Percentiles rank a stretch among this genome's conserved stretches.
Conservation (phyloP, 2,797 vertebrate species). For the Poliocrania exsul region DNA sequence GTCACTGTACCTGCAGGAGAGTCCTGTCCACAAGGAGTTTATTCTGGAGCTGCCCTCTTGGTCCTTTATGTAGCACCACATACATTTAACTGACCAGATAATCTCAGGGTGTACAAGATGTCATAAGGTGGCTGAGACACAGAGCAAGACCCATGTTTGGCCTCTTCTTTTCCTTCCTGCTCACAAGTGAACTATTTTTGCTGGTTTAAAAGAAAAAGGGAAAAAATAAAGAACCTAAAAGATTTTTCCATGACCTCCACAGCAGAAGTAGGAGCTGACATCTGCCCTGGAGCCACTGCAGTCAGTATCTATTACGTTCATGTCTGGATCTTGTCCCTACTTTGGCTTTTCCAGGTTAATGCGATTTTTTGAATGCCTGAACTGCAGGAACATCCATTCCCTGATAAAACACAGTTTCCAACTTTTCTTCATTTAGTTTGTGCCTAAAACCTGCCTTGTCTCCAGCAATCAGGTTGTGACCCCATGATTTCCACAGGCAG, state of each 20-base stretch:
- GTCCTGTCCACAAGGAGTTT: not conserved
- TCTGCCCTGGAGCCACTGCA: constrained; percentile 5
- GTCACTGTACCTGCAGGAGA: not conserved
- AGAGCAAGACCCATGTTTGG: not conserved
- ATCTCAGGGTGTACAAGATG: not conserved
- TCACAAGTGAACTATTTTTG: not conserved
- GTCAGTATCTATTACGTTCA: not conserved
- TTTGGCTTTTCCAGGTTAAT: constrained; percentile 61
- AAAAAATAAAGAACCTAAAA: not conserved
- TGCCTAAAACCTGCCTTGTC: not conserved
- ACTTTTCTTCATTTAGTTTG: not conserved
- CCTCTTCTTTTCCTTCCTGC: not conserved
- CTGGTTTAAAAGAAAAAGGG: not conserved
- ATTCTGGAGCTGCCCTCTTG: not conserved
- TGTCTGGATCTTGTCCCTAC: constrained; percentile 35
- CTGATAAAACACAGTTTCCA: constrained; percentile 4
- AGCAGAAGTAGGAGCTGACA: constrained; percentile 17
- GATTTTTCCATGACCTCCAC: not conserved
- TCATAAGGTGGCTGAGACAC: not conserved
- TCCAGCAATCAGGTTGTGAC: not conserved
- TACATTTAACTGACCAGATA: not conserved
- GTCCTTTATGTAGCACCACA: not conserved
- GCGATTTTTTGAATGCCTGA: constrained; percentile 25
- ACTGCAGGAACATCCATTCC: constrained; percentile 1
- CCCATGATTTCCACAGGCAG: not conserved